These are phyloP conservation scores for Lithobates sylvaticus DNA, from an alignment of 2,797 vertebrate species.

Conservation along the genomic window DNA sequence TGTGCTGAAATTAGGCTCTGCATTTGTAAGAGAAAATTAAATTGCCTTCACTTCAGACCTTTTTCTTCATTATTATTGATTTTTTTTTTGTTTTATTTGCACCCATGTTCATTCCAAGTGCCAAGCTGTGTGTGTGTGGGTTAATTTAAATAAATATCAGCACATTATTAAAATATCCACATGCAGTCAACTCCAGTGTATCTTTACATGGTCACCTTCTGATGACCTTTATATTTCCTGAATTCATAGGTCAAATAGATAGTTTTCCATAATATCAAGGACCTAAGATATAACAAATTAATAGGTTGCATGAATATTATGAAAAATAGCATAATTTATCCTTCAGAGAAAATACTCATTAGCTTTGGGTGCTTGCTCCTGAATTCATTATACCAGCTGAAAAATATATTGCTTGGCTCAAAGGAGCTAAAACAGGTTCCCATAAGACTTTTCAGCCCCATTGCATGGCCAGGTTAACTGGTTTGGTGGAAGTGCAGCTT, in stretches of 20 bases:
- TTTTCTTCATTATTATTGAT: constrained; percentile 16
- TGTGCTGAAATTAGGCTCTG: constrained; percentile 14
- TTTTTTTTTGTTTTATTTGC: not conserved
- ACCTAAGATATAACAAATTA: not conserved
- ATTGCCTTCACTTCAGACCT: constrained; percentile 2
- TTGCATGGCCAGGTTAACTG: too few species aligned
- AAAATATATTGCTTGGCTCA: not conserved
- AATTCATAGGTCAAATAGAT: constrained; percentile 64
- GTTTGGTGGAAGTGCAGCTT: too few species aligned
- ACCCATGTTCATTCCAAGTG: constrained; percentile 1
- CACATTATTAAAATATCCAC: constrained; percentile 26
- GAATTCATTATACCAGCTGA: not conserved
- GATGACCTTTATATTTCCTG: constrained; percentile 61
- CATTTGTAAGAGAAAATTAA: not conserved
- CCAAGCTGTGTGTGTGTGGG: constrained; percentile 16
- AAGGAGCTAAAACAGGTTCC: not conserved
- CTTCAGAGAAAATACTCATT: not conserved
- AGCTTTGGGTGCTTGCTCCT: not conserved
- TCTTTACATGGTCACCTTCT: constrained; percentile 29
- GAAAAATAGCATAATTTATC: not conserved
- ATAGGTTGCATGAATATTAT: not conserved
- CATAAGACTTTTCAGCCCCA: too few species aligned
- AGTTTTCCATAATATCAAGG: constrained; percentile 57
- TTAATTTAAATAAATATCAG: constrained; percentile 32
- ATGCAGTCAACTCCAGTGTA: not conserved